Evolutionary conservation across 37 sponge, comb jelly and placozoan genomes (phyloP).

Genomic region (Axinella damicornis): DNA sequence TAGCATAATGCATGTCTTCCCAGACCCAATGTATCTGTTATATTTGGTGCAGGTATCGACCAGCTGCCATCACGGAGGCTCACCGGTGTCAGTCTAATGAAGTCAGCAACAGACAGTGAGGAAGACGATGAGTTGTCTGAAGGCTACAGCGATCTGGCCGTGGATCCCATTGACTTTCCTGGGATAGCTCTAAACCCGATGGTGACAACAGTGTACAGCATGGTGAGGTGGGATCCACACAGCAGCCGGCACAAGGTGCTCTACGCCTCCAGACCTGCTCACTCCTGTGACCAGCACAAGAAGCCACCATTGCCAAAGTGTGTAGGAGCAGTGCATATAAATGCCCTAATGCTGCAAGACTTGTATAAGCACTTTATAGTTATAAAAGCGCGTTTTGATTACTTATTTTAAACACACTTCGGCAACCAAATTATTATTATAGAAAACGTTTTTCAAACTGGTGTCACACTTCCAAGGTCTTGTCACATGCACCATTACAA

Average conservation of each 20-base stretch:
- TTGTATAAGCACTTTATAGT: too few species aligned
- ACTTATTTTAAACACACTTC: too few species aligned
- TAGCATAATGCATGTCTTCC: too few species aligned
- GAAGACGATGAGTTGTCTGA: neutral
- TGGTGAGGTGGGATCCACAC: slow-evolving; percentile 5
- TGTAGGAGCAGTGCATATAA: neutral
- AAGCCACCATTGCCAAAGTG: slow-evolving; percentile 42
- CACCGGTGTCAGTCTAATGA: neutral
- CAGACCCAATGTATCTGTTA: neutral
- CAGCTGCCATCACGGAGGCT: slow-evolving; percentile 52
- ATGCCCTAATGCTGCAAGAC: too few species aligned
- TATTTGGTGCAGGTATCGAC: slow-evolving; percentile 30
- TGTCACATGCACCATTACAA: too few species aligned
- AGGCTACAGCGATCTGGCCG: neutral
- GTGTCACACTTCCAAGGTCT: too few species aligned
- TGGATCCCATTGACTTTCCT: neutral
- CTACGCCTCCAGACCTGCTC: slow-evolving; percentile 18
- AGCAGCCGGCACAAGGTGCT: neutral
- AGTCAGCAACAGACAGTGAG: neutral
- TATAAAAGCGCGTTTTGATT: too few species aligned
- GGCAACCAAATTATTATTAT: too few species aligned
- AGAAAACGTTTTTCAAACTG: too few species aligned
- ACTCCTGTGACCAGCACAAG: neutral
- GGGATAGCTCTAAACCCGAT: slow-evolving; percentile 36
- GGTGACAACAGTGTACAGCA: slow-evolving; percentile 39